Evolutionary conservation across 2,888 invertebrate genomes (phyloP), one percentile per base, ranked within the genome.

Genomic region (Lordiphosa fenestrarum): DNA sequence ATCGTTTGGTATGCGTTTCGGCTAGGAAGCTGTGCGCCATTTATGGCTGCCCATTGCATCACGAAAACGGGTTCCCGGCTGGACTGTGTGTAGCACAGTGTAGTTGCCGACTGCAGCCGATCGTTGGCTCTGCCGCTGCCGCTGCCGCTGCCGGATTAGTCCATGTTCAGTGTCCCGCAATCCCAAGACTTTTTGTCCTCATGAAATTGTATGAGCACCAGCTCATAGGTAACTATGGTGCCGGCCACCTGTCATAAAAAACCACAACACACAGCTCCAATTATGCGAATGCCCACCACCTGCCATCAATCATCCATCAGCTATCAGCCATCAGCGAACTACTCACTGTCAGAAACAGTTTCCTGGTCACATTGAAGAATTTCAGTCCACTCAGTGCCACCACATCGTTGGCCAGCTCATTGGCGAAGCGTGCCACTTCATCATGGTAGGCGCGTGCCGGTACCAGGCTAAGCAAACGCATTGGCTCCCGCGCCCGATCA

Each of bases 151-250:
- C 12, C 15, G 35, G 33, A 30, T 35, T 12, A 41, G 51, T 42
- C 41, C 21, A 42, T 30, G 38, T 60, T 55, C n/a, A 9, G 23
- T 13, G 47, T 47, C 15, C 73, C 73, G 59, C 87, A 88, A 55
- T 81, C 49, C 85, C 84, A 88, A 33, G 74, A 53, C 35, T 85
- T 84, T 47, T 87, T 71, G 63, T 88, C 90, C 54, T 90, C 89
- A 55, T 91, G 91, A 66, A 92, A 92, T 71, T 92, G 92, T 38
- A 92, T 90, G 46, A 92, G 83, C 13, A 92, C 91, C 51, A 92
- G 84, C 84, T 92, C 92, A 63, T 92, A 92, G 1, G 92, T 92
- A 21, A 92, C 90, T 62, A 92, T 91, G 1, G 92, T 92, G 19
- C 92, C 92, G 38, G 91, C 91, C 37, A 92, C 90, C 92, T 92